Base-by-base conservation (phyloP, 2,113 vertebrate genomes). In the Strix aluco region DNA sequence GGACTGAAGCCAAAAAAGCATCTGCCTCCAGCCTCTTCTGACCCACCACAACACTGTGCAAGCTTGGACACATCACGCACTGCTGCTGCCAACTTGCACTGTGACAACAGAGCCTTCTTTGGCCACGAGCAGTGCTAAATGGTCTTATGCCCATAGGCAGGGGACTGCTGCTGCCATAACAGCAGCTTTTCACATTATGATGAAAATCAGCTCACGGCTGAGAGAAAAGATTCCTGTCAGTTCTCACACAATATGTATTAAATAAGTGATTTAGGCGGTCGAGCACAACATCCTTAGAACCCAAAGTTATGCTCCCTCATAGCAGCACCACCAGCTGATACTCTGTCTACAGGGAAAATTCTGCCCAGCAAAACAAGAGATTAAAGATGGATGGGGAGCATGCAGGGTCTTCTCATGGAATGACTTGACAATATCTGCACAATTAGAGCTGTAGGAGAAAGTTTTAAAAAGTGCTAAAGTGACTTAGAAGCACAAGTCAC, bases 351-450 rank as follows among this genome's bases (percentile, higher is more conserved):
- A 79, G 70, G 65, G 58, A 87, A 95, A 89, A 91, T 26, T 88
- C 85, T 95, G 81, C 63, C 89, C 87, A 91, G 91, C 77, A 96
- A 94, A 94, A 96, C 55, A 85, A 85, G 58, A 81, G 86, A 81
- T 91, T 91, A 92, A 81, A 94, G 84, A 78, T 0, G 0, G 78
- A 85, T 73, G 59, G 81, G 74, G 42, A 88, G n/a, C 81, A 90
- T 36, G 79, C 69, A 46, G 75, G 46, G 75, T 75, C 85, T 84
- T 81, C 98, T 98, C 63, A 63, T 66, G 74, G 66, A 87, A 88
- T 65, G 84, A 83, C 71, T 82, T 87, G 81, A 95, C 59, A 78
- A 51, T 73, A 80, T 59, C 62, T 92, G 91, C 84, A 88, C 81
- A 82, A 73, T 75, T 65, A 74, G 55, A 95, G 81, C 71, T 62